Evolutionary conservation across 2,888 invertebrate species (phyloP), one percentile per base, ranked within the genome.

Genomic region (Dolichomitus sp.): DNA sequence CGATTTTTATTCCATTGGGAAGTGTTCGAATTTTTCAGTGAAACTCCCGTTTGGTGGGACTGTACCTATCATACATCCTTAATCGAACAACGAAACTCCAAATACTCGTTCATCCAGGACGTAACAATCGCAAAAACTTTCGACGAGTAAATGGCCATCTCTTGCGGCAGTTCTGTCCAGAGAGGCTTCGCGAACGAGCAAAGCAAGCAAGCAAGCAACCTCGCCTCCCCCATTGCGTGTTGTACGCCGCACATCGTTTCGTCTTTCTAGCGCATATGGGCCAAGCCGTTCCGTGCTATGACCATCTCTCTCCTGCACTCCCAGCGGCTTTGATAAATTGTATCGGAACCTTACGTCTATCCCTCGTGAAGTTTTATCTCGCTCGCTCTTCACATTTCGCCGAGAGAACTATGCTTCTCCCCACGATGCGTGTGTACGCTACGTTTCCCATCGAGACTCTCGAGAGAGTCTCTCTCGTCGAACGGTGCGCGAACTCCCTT

Each of bases 331-430:
- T 57, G 70, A 70, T 57, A 57, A 70, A 70, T 70, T 30, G 70
- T 70, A 70, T 70, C 70, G 70, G 40, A 57, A 70, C 54, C 70
- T 76, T 70, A 30, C 37, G 42, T 54, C 59, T 61, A 68, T 68
- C 27, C 50, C 27, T 69, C 33, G 37, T 42, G 54, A 50, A 11
- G 57, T 65, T 45, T 72, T 68, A 59, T 82, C 73, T 65, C 59
- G 69, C 48, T 76, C 52, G 48, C 42, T 50, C 59, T 19, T 42
- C 61, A 12, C 69, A 33, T 52, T 23, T 48, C 30, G 17, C 50
- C n/a, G 52, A 45, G 40, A 17, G 7, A 37, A 37, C 37, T 61
- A 40, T 37, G 37, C 52, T 30, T 50, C 52, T 52, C 42, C 63
- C 57, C 54, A 42, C n/a, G 54, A 69, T 54, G 69, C 65, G 65